Conservation (phyloP, 2,797 vertebrate genomes). For the Phrynocephalus guinanensis region DNA sequence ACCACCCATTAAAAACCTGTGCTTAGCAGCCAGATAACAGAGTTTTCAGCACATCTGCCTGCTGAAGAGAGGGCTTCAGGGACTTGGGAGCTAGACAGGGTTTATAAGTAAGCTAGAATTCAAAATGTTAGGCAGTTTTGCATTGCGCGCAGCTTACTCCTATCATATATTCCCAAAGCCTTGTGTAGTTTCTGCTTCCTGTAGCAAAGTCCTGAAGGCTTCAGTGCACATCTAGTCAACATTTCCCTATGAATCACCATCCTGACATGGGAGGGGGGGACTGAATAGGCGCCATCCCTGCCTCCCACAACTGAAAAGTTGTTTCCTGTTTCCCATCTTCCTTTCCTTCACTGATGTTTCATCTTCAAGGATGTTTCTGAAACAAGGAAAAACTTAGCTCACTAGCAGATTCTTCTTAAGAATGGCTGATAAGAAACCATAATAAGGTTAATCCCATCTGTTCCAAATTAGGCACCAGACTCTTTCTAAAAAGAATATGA, state of each 20-base stretch:
- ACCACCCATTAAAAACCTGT: too few relatives aligned
- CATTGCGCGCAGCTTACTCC: not conserved
- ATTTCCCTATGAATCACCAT: conserved; percentile 5
- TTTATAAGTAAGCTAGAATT: not conserved
- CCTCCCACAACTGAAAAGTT: not conserved
- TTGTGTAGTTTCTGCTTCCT: not conserved
- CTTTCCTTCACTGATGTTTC: not conserved
- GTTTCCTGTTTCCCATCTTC: not conserved
- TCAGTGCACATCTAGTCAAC: not conserved
- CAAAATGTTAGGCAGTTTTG: not conserved
- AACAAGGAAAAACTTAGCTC: not conserved
- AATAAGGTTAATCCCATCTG: not conserved
- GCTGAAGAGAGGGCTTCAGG: not conserved
- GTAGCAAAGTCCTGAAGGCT: not conserved
- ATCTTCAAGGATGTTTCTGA: not conserved
- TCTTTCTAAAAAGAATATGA: not conserved
- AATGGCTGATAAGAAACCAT: not conserved
- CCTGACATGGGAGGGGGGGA: not conserved
- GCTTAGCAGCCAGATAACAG: not conserved
- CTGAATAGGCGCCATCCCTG: not conserved
- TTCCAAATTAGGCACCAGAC: not conserved
- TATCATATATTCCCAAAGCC: not conserved
- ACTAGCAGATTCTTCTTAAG: not conserved
- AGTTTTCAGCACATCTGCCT: not conserved
- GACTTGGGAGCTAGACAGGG: not conserved